phyloP scores from a whole-genome alignment of 2,113 vertebrate genomes.

The Cyprinodon brontotheroides region DNA sequence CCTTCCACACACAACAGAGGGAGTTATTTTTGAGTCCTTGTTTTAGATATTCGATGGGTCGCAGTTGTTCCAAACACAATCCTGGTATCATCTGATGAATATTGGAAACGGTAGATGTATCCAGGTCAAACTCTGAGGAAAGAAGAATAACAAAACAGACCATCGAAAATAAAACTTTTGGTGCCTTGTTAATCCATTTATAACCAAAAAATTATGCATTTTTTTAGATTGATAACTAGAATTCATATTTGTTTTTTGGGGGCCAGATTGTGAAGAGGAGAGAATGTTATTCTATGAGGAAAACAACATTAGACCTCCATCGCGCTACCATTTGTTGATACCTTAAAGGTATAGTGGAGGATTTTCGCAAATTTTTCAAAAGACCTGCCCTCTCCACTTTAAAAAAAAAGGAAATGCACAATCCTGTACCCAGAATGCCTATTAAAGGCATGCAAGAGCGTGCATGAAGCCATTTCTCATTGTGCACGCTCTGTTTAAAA shows the following conservation, averaged over 20 bases:
- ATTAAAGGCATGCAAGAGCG: too few relatives aligned
- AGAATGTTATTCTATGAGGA: too few relatives aligned
- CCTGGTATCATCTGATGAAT: slow-evolving; percentile 40
- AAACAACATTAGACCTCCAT: too few relatives aligned
- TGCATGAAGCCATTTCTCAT: too few relatives aligned
- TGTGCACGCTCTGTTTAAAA: too few relatives aligned
- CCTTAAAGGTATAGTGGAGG: too few relatives aligned
- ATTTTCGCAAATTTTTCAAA: too few relatives aligned
- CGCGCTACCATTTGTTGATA: background rate
- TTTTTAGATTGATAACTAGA: background rate
- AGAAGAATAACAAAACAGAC: slow-evolving; percentile 14
- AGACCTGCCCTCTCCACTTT: too few relatives aligned
- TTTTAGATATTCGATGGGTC: slow-evolving; percentile 53
- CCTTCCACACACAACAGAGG: slow-evolving; percentile 20
- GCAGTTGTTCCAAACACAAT: slow-evolving; percentile 61
- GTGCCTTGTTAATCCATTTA: background rate
- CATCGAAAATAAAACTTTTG: slow-evolving; percentile 23
- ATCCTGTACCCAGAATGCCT: too few relatives aligned
- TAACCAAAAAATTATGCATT: background rate
- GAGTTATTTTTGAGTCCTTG: slow-evolving; percentile 69
- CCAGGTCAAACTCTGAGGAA: slow-evolving; percentile 8
- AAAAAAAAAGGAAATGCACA: too few relatives aligned
- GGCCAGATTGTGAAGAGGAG: too few relatives aligned
- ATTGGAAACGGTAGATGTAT: slow-evolving; percentile 50
- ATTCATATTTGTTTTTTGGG: background rate